Conservation (phyloP, 2,113 vertebrate genomes). For the Xenopus borealis region DNA sequence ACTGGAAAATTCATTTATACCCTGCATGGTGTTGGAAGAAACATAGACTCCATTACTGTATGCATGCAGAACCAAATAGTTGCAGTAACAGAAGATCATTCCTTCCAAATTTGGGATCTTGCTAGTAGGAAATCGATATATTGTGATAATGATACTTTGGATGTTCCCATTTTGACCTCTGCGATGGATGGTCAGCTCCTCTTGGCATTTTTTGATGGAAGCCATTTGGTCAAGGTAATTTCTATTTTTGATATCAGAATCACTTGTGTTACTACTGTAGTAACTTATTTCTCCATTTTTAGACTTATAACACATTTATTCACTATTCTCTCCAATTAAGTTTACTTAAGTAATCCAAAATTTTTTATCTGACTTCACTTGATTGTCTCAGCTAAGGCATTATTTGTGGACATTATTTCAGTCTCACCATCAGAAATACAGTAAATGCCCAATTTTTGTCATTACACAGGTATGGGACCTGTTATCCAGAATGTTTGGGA, state of each 20-base stretch:
- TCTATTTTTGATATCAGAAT: not conserved
- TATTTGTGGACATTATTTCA: too few species aligned
- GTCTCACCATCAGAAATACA: too few species aligned
- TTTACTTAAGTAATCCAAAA: too few species aligned
- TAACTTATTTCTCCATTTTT: too few species aligned
- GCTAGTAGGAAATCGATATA: constrained; percentile 56
- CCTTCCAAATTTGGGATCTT: constrained; percentile 62
- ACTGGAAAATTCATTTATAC: constrained; percentile 48
- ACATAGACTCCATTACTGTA: constrained; percentile 53
- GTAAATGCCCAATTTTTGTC: too few species aligned
- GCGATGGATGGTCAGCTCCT: constrained; percentile 60
- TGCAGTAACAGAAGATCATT: constrained; percentile 55
- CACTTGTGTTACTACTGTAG: too few species aligned
- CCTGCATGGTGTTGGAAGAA: constrained; percentile 47
- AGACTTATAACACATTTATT: too few species aligned
- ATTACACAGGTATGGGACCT: too few species aligned
- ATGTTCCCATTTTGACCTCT: constrained; percentile 53
- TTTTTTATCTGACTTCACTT: too few species aligned
- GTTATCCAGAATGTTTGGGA: too few species aligned
- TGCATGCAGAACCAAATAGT: constrained; percentile 60
- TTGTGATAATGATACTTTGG: constrained; percentile 49
- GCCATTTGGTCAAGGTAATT: constrained; percentile 52
- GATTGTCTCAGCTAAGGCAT: too few species aligned
- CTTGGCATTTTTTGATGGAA: constrained; percentile 57
- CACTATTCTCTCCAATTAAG: too few species aligned